Evolutionary conservation across 2,888 invertebrate species (phyloP), one percentile per base, ranked within the genome.

Genomic region (Nysson spinosus): DNA sequence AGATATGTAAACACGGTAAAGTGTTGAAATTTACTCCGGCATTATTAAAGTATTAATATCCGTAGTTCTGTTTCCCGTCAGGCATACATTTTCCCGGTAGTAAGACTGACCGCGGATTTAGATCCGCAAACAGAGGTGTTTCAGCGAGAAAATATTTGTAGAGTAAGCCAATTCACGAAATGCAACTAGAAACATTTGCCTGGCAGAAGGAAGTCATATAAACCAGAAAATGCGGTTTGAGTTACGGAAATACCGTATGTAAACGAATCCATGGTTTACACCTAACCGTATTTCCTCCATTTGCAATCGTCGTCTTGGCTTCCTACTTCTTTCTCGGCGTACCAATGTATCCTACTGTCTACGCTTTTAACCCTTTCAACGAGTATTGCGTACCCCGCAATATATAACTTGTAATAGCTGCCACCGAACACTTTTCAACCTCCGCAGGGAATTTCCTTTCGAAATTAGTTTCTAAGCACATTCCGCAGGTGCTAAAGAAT

Each of bases 181-280:
- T n/a, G 12, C 6, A n/a, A 14, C 7, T 20, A 28, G 40, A 51
- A 60, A 42, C 35, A 19, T 40, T 46, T 24, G 6, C 12, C 7
- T 12, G n/a, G n/a, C n/a, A 16, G 14, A 5, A 28, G 26, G 50
- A 50, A 24, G 44, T 50, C 55, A 14, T 28, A 28, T 35, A 55
- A 55, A 62, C 26, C 40, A 34, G 62, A 65, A 62, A 65, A 62
- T 50, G 62, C 30, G 55, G 64, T 44, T 62, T 49, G 35, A 39
- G 39, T 55, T 24, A 28, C 16, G 40, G 28, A 46, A 50, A 63
- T 39, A 49, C 39, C 56, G 39, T 56, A 56, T 62, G 63, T 14
- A 62, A 65, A 63, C 63, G 50, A 22, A 14, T 14, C 55, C 16
- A 28, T 30, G 34, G 63, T 51, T 65, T 46, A 35, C 62, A 22